Base-by-base conservation (phyloP, 2,797 vertebrate genomes). In the Phataginus tetradactyla region DNA sequence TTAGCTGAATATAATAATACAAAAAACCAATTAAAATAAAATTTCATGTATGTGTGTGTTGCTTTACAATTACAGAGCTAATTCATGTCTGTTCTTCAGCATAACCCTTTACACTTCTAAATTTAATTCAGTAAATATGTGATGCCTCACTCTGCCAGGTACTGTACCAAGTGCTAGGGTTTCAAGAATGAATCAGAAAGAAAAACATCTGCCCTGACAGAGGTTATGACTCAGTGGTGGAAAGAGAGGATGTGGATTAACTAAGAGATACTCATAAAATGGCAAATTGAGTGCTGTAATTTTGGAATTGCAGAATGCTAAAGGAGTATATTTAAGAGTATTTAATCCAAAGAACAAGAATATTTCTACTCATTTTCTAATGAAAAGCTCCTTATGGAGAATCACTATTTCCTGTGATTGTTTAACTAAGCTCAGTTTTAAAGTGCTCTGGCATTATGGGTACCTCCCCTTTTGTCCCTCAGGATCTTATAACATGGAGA, bases 331-430 rank as follows among this genome's bases (percentile, higher is more conserved):
- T 12, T 53, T 64, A 59, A 75, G 34, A 29, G 1, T 14, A 8
- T 39, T 84, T 74, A 39, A 49, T n/a, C 8, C 6, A 13, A 34
- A 14, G 91, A 94, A 29, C 29, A 45, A 75, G 18, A 57, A 7
- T 61, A 59, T 23, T 74, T 93, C 15, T 14, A 42, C 25, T 94
- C 5, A n/a, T 93, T 91, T 97, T 92, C 25, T 88, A 74, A 79
- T 61, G 63, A 74, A 79, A 77, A 32, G 78, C 29, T 29, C 23
- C 37, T 68, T 68, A 49, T 79, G 1, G 18, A 80, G 55, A 69
- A 89, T 80, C 3, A 15, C 51, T 84, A 37, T 51, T 59, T 88
- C 53, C 69, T 81, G 3, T 90, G 81, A 81, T 1, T 4, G 37
- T 57, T 79, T 84, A 55, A 57, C 18, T 74, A 78, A 91, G 14